Percentiles rank a stretch among this genome's conserved stretches.
Evolutionary conservation across 2,113 vertebrate genomes (phyloP).

Genomic region (Candoia aspera): DNA sequence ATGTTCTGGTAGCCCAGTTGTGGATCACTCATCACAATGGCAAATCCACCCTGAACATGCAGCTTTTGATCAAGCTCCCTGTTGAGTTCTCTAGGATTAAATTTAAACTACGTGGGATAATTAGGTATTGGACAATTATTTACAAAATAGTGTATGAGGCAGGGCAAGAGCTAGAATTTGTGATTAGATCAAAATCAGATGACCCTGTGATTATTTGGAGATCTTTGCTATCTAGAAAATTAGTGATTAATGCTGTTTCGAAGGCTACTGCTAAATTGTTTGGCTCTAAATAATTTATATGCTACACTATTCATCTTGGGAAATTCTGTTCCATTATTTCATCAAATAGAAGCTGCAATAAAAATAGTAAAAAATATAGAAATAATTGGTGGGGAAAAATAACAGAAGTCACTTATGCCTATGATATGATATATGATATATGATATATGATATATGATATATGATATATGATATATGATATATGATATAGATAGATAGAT

Average conservation of each 20-base stretch:
- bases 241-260: background rate
- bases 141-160: background rate
- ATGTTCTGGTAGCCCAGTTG: background rate
- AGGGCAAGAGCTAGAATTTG: background rate
- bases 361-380: background rate
- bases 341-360: background rate
- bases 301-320: background rate
- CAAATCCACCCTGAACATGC: background rate
- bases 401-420: background rate
- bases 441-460: too few relatives aligned
- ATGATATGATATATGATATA: too few relatives aligned
- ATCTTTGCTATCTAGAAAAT: background rate
- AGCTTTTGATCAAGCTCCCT: background rate
- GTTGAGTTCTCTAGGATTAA: too few relatives aligned
- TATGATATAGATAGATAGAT: too few relatives aligned
- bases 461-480: too few relatives aligned
- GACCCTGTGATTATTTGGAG: background rate
- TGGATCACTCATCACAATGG: background rate
- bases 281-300: background rate
- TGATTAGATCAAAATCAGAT: background rate
- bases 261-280: background rate
- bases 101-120: background rate
- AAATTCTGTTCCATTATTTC: background rate
- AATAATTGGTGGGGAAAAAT: background rate
- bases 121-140: background rate